These are phyloP conservation scores for Augochlora pura DNA, from an alignment of 1,140 invertebrate species.

Conservation along the genomic window DNA sequence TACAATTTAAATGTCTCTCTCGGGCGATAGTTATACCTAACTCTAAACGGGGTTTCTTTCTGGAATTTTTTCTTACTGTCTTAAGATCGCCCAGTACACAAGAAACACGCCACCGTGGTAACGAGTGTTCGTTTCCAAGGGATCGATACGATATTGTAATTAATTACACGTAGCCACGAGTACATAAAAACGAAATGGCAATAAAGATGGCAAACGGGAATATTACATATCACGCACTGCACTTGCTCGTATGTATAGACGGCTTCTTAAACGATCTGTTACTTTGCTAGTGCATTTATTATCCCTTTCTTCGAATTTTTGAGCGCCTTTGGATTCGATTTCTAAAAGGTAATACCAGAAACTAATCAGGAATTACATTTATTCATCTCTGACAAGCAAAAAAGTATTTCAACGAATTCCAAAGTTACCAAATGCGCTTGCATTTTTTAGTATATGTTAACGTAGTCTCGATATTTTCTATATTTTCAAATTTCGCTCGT, in stretches of 20 bases:
- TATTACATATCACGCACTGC: slow-evolving; percentile 58
- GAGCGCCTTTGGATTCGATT: slow-evolving; percentile 52
- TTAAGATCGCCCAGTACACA: background rate
- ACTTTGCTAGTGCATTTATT: slow-evolving; percentile 58
- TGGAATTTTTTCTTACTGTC: background rate
- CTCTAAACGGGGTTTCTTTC: background rate
- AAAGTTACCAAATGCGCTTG: slow-evolving; percentile 57
- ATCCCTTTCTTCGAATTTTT: slow-evolving; percentile 37
- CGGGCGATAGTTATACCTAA: too few species aligned
- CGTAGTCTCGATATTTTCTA: slow-evolving; percentile 46
- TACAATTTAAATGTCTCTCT: too few species aligned
- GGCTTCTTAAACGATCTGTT: slow-evolving; percentile 62
- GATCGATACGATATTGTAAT: slow-evolving; percentile 9
- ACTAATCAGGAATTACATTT: background rate
- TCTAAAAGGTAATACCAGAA: background rate
- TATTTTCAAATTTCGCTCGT: slow-evolving; percentile 48
- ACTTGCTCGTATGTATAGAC: slow-evolving; percentile 62
- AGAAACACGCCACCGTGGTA: slow-evolving; percentile 4
- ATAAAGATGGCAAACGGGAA: slow-evolving; percentile 38
- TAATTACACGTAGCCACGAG: slow-evolving; percentile 27
- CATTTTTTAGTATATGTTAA: slow-evolving; percentile 28
- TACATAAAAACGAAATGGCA: slow-evolving; percentile 16
- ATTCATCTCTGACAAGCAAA: background rate
- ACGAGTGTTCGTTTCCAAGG: background rate
- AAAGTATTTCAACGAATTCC: background rate